Evolutionary conservation across 2,888 invertebrate genomes (phyloP).

Genomic region (Amphipyra berbera): DNA sequence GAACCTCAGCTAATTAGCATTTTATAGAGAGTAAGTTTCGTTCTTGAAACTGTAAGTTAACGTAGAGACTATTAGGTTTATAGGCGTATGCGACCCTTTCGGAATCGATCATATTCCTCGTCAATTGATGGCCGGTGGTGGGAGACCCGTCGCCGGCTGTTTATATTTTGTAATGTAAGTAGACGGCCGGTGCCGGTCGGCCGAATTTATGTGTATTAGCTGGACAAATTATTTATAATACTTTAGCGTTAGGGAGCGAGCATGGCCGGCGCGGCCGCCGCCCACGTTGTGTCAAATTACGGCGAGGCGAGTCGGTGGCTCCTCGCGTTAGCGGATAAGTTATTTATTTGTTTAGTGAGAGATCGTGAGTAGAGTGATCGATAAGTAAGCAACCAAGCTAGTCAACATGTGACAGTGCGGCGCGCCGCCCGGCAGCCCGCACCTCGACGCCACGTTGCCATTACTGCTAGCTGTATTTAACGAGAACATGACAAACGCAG

Average conservation of each 20-base stretch:
- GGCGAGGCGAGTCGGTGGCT: slow-evolving; percentile 72
- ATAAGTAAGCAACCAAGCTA: slow-evolving; percentile 87
- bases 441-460: slow-evolving; percentile 81
- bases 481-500: slow-evolving; percentile 72
- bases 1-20: slow-evolving; percentile 85
- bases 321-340: slow-evolving; percentile 80
- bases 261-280: slow-evolving; percentile 56
- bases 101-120: slow-evolving; percentile 66
- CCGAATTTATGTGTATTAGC: slow-evolving; percentile 79
- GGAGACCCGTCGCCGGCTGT: slow-evolving; percentile 52
- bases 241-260: slow-evolving; percentile 69
- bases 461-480: slow-evolving; percentile 77
- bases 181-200: slow-evolving; percentile 69
- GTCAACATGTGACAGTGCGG: slow-evolving; percentile 81
- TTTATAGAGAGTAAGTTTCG: slow-evolving; percentile 86
- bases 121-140: slow-evolving; percentile 68
- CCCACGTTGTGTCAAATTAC: slow-evolving; percentile 78
- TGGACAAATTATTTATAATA: slow-evolving; percentile 87
- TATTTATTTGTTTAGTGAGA: slow-evolving; percentile 88
- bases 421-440: slow-evolving; percentile 55
- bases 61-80: slow-evolving; percentile 85
- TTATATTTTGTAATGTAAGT: slow-evolving; percentile 71
- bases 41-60: slow-evolving; percentile 86
- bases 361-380: slow-evolving; percentile 79
- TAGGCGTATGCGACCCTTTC: slow-evolving; percentile 69